Evolutionary conservation across 1,140 invertebrate genomes (phyloP), one percentile per base, ranked within the genome.

Genomic region (Rhopalosiphum padi): DNA sequence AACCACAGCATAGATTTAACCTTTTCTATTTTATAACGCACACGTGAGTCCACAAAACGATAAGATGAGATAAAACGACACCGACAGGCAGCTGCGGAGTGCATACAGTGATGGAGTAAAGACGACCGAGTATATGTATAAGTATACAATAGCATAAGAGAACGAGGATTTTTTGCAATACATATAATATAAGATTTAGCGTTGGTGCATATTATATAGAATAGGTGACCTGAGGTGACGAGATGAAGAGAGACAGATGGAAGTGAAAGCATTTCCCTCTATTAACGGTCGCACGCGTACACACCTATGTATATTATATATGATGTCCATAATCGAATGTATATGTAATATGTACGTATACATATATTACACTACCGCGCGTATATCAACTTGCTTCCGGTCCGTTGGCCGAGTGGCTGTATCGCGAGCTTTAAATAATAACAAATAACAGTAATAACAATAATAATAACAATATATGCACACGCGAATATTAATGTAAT

Each of bases 371-470:
- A 25, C 8, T 21, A 88, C 86, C n/a, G n/a, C 46, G n/a, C n/a
- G 21, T 35, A n/a, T 88, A 88, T 88, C 46, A 88, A 21, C n/a
- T 51, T 9, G 87, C n/a, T 88, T 88, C 48, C 48, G 87, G 48
- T 53, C n/a, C 87, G 87, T 37, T 51, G 48, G n/a, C n/a, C 46
- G n/a, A 51, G 48, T 35, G n/a, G 46, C 30, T 22, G 1, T 88
- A 35, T 51, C 21, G 87, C n/a, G 46, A 53, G n/a, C 87, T 88
- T 88, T 88, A 53, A 51, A 88, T 87, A 88, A 87, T 51, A 53
- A n/a, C n/a, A 87, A 85, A 48, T n/a, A 87, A 46, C 15, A 46
- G 48, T 46, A 43, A 46, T 11, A 46, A 87, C 21, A 43, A 43
- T 43, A 86, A 46, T 25, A 86, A 86, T 9, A 46, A 51, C 46